Base-by-base conservation (phyloP, 2,113 vertebrate genomes). In the Pygoscelis adeliae region DNA sequence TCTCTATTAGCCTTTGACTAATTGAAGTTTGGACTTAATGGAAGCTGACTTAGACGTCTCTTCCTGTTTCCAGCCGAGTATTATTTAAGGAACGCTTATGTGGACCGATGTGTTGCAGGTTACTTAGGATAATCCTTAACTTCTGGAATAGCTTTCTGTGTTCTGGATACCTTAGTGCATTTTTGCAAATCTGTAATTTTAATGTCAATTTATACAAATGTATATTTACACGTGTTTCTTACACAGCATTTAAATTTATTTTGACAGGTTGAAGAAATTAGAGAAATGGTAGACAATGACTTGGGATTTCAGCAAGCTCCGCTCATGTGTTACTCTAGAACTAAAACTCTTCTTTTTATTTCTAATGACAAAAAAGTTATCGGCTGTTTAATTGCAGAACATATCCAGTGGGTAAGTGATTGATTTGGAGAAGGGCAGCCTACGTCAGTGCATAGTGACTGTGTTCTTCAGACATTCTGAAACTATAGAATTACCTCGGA, bases 251-350 rank as follows among this genome's bases (percentile, higher is more conserved):
- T 97, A 23, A 36, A 89, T 70, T 91, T 97, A 38, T 93, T 92
- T 97, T 98, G 81, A 56, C 98, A 99, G 99, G 99, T 99, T 69
- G 99, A 99, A 89, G 99, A 99, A 98, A 99, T 99, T 86, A 98
- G 99, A 97, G 99, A 99, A 98, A 99, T 99, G 99, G 99, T 99
- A 97, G 99, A 99, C 98, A 99, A 99, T 91, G 99, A 99, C 96
- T 98, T 99, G 89, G 99, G 99, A 95, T 99, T 99, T 98, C 99
- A 99, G 83, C 99, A 99, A 97, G 99, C 99, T 97, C 99, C 99
- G 23, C 98, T 99, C 70, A 99, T 99, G 98, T 99, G 99, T 97
- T 99, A 99, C 88, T 99, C 99, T 59, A 98, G 99, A 98, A 99
- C 99, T 70, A 99, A 99, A 98, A 99, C 99, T 63, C 99, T 99